Conservation (phyloP, 2,888 invertebrate genomes). For the Schizaphis graminum region DNA sequence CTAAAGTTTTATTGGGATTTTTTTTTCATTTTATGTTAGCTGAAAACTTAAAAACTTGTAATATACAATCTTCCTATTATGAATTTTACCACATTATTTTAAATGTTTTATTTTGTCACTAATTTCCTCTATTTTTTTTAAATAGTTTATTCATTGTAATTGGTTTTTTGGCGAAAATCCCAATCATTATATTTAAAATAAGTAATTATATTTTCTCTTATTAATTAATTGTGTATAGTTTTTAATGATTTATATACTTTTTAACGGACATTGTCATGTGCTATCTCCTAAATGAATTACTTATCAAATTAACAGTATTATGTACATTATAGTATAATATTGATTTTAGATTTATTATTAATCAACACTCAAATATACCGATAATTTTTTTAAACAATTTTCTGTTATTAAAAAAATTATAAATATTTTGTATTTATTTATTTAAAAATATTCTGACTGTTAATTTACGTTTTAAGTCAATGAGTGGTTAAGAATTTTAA, state of each 20-base stretch:
- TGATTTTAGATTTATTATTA: neutral
- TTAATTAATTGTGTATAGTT: constrained; percentile 17
- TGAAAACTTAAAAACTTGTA: constrained; percentile 25
- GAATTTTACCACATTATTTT: neutral
- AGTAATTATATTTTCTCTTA: neutral
- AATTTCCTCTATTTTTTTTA: constrained; percentile 25
- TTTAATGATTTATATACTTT: constrained; percentile 33
- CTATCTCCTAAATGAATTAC: neutral
- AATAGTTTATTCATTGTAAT: neutral
- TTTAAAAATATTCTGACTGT: neutral
- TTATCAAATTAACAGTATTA: neutral
- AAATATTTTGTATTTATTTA: neutral
- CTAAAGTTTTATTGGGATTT: neutral
- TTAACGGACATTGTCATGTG: neutral
- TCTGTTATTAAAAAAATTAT: neutral
- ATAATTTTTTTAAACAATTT: neutral
- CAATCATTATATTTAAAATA: neutral
- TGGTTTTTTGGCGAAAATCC: constrained; percentile 21
- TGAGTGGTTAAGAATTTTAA: neutral
- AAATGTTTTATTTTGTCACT: neutral
- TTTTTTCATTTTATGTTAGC: neutral
- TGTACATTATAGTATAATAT: neutral
- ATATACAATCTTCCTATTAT: neutral
- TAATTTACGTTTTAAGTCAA: neutral
- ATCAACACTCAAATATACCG: neutral